Evolutionary conservation across 2,797 vertebrate genomes (phyloP).

Genomic region (Etheostoma nigrum): DNA sequence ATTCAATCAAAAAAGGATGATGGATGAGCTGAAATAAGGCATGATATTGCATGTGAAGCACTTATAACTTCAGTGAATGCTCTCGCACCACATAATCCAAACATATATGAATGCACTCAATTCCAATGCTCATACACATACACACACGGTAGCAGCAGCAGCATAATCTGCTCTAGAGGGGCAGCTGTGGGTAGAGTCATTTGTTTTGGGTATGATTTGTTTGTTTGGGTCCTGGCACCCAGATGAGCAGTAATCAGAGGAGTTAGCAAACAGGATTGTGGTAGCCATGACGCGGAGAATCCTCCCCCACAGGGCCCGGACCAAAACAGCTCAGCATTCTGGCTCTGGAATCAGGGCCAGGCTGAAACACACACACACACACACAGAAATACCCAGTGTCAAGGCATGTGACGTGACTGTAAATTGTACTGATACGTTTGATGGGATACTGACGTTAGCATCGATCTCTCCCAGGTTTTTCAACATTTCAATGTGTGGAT

Average conservation of each 20-base stretch:
- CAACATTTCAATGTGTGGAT: background rate
- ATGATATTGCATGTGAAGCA: constrained; percentile 17
- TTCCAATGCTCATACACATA: background rate
- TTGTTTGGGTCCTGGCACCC: constrained; percentile 80
- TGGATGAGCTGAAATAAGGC: constrained; percentile 32
- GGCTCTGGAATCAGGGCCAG: constrained; percentile 58
- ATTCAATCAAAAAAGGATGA: constrained; percentile 34
- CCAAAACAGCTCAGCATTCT: constrained; percentile 73
- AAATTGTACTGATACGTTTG: constrained; percentile 18
- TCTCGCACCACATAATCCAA: constrained; percentile 2
- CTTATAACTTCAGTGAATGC: constrained; percentile 6
- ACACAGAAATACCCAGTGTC: constrained; percentile 36
- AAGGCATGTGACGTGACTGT: constrained; percentile 30
- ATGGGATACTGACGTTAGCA: background rate
- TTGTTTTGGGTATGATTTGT: constrained; percentile 79
- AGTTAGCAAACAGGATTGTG: constrained; percentile 86
- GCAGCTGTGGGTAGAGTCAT: constrained; percentile 70
- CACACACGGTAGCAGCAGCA: constrained; percentile 19
- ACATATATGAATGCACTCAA: constrained; percentile 10
- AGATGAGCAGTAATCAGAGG: constrained; percentile 85
- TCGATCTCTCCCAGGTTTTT: background rate
- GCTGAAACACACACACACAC: constrained; percentile 36
- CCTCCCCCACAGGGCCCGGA: constrained; percentile 69
- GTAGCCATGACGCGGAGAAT: constrained; percentile 75
- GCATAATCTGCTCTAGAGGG: constrained; percentile 63